Base-by-base conservation (phyloP, 2,113 vertebrate species). In the Oreocharis arfaki region DNA sequence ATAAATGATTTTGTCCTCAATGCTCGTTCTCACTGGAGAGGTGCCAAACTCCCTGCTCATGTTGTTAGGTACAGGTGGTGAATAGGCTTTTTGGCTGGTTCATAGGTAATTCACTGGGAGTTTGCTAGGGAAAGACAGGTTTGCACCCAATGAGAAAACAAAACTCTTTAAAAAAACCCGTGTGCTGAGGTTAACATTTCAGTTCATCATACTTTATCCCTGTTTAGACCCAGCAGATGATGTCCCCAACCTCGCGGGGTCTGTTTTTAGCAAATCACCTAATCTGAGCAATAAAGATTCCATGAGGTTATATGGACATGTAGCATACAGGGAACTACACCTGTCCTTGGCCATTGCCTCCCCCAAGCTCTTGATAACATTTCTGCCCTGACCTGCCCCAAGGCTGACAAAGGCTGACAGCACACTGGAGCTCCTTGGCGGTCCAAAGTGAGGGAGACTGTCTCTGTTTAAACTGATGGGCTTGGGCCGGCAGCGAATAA, bases 1-100 rank as follows among this genome's bases (percentile, higher is more conserved):
- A 70, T 76, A 93, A 95, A 94, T 75, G 87, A 93, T 96, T 97
- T 95, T 95, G 95, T 92, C 91, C 95, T 96, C 96, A 84, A 9
- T 91, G 80, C 75, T 96, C 84, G 35, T 50, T 95, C 87, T 78
- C 11, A 8, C 80, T 94, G 95, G 95, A 97, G 26, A 67, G 32
- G 10, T 84, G 90, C 96, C 96, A 92, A 69, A 63, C 37, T 68
- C 47, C 46, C 49, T 81, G 78, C 49, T 83, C 77, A 79, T 1
- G 10, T 88, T 32, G 64, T 84, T 82, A 95, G 87, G 76, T 92
- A 78, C 46, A 70, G 82, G 94, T 87, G 77, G 88, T 61, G 90
- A 93, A 93, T 27, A 84, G 69, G n/a, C 6, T 69, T 87, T 93
- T 89, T 89, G 60, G 23, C 60, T 78, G 35, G 63, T 87, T 92